Base-by-base conservation (phyloP, 2,113 vertebrate genomes). In the Halichoerus grypus region DNA sequence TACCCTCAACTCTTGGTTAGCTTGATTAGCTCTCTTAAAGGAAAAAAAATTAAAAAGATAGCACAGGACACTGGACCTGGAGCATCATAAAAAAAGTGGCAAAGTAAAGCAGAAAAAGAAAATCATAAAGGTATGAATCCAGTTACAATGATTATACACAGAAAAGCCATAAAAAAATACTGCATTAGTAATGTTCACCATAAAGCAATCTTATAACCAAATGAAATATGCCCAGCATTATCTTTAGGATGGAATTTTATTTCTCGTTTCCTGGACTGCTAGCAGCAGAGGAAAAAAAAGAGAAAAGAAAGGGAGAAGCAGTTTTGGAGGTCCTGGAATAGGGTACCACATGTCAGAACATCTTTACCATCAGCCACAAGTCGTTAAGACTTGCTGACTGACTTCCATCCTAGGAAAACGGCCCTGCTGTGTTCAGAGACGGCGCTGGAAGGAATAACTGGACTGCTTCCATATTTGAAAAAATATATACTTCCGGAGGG, bases 181-280 rank as follows among this genome's bases (percentile, higher is more conserved):
- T 53, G 97, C 98, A 92, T 98, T 98, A 98, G 98, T 97, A 98
- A 98, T 95, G 97, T 96, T 98, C 98, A 95, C 98, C 97, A 98
- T 99, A 98, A 99, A 99, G 88, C 98, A 94, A 98, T 98, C 98
- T 98, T 98, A 98, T 99, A 98, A 98, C 98, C 97, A 97, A 77
- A 97, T 99, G 98, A 99, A 99, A 99, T 98, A 99, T 97, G 97
- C 1, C 98, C 72, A 95, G 98, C 28, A 97, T 99, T 98, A 99
- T 98, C 98, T 98, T 74, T 51, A 69, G 85, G 94, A 98, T 94
- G 85, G 98, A 98, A 98, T 99, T 99, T 99, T 98, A 98, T 98
- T 98, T 99, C 98, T 98, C 97, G 79, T 99, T 99, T 99, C 98
- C 98, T 65, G 95, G 97, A 77, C 98, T 97, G 97, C 97, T 97